Evolutionary conservation across 2,888 invertebrate species (phyloP).

Genomic region (Lasioglossum villosulum): DNA sequence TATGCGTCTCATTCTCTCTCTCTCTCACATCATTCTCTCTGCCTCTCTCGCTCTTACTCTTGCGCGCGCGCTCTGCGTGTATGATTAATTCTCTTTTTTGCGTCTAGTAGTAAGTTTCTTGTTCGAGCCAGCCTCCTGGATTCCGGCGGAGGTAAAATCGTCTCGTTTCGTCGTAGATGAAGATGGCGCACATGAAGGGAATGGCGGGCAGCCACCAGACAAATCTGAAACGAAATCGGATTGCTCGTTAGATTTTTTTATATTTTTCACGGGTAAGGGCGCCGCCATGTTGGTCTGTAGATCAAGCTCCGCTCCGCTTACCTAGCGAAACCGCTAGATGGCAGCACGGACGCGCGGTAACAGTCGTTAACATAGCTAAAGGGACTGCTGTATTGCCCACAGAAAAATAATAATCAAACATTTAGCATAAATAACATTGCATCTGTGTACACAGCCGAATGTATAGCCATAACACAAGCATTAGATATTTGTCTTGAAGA

Average conservation of each 20-base stretch:
- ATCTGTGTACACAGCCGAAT: neutral
- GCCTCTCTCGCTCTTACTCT: conserved; percentile 66
- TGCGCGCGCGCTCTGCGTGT: conserved; percentile 74
- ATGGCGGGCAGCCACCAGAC: conserved; percentile 99
- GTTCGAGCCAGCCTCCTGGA: conserved; percentile 99
- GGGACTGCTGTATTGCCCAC: neutral
- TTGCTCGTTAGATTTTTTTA: too few relatives aligned
- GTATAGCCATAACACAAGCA: neutral
- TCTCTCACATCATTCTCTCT: conserved; percentile 55
- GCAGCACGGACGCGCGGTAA: too few relatives aligned
- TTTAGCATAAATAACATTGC: neutral
- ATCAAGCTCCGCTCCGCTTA: too few relatives aligned
- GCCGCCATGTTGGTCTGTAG: too few relatives aligned
- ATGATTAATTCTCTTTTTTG: conserved; percentile 69
- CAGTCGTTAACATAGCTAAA: too few relatives aligned
- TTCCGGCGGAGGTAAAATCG: conserved; percentile 98
- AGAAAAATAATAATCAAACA: neutral
- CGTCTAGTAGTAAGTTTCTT: conserved; percentile 98
- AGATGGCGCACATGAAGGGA: conserved; percentile 99
- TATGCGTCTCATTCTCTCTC: conserved; percentile 72
- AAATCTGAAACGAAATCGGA: conserved; percentile 88
- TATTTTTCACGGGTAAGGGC: too few relatives aligned
- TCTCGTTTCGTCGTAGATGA: conserved; percentile 99
- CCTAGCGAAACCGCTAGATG: too few relatives aligned
- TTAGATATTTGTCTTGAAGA: neutral